A percentile compares a stretch with the other conserved stretches of the same genome.
Conservation (phyloP, 2,113 vertebrate species). For the Lagenorhynchus albirostris region DNA sequence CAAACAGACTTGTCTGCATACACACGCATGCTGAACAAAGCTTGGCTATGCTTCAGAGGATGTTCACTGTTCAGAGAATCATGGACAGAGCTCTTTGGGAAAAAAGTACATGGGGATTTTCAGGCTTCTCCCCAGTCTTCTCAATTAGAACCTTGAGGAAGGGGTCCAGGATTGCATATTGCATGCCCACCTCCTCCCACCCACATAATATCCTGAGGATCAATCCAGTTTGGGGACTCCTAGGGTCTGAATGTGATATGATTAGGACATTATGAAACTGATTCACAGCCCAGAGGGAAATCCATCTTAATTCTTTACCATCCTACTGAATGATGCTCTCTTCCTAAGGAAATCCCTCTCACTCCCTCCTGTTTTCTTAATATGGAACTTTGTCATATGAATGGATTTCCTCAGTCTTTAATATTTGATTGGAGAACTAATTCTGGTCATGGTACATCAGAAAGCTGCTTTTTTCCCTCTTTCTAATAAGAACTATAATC, state of each 20-base stretch:
- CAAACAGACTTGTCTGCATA: not conserved
- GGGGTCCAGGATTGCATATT: not conserved
- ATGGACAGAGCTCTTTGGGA: not conserved
- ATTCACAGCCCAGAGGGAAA: not conserved
- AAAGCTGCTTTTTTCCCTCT: constrained; percentile 47
- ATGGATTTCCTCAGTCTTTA: constrained; percentile 65
- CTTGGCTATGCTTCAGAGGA: not conserved
- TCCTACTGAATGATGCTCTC: not conserved
- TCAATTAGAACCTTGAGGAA: not conserved
- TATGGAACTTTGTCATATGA: constrained; percentile 30
- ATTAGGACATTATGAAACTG: not conserved
- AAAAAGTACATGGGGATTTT: not conserved
- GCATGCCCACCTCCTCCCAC: accelerated
- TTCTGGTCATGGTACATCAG: constrained; percentile 63
- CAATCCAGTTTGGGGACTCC: not conserved
- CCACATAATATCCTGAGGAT: too few species aligned
- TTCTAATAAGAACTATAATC: constrained; percentile 78
- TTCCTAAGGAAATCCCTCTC: not conserved
- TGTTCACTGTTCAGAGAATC: not conserved
- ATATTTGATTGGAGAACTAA: constrained; percentile 72
- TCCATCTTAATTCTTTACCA: not conserved
- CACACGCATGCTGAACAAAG: not conserved
- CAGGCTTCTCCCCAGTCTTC: not conserved
- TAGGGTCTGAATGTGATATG: not conserved
- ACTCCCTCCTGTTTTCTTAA: not conserved